Evolutionary conservation across 2,888 invertebrate species (phyloP).

Genomic region (Dolichopus griseipennis): DNA sequence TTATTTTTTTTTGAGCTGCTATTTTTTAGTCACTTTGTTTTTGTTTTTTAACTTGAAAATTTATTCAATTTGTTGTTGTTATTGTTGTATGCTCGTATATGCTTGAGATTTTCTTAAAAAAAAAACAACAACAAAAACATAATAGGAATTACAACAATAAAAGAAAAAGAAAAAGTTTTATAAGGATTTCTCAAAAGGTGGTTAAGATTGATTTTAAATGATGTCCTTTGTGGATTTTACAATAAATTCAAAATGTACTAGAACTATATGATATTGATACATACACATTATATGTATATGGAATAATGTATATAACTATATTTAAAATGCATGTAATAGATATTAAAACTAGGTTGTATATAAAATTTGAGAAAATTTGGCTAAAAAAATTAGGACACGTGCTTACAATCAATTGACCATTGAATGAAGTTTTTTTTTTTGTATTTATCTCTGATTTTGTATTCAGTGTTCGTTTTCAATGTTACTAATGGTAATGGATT

Average conservation of each 20-base stretch:
- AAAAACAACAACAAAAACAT: not conserved
- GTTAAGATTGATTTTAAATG: conserved; percentile 3
- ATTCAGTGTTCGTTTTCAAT: not conserved
- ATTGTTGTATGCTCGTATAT: not conserved
- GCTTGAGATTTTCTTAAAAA: not conserved
- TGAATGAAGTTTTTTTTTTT: not conserved
- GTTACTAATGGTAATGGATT: not conserved
- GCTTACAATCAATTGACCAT: not conserved
- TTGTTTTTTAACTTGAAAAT: too few species aligned
- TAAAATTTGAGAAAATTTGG: not conserved
- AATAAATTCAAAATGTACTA: not conserved
- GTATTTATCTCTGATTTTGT: not conserved
- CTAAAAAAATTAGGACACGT: conserved; percentile 1
- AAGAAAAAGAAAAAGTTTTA: not conserved
- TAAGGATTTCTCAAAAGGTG: not conserved
- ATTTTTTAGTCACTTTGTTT: too few species aligned
- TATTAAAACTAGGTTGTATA: too few species aligned
- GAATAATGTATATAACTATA: too few species aligned
- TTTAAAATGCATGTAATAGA: too few species aligned
- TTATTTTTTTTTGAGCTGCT: too few species aligned
- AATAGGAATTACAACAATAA: too few species aligned
- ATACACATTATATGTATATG: too few species aligned
- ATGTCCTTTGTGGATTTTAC: not conserved
- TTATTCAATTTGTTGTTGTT: not conserved
- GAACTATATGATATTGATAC: too few species aligned